Percentiles rank a stretch among this genome's conserved stretches.
Evolutionary conservation across 1,140 invertebrate species (phyloP).

Genomic region (Lordiphosa mommai): DNA sequence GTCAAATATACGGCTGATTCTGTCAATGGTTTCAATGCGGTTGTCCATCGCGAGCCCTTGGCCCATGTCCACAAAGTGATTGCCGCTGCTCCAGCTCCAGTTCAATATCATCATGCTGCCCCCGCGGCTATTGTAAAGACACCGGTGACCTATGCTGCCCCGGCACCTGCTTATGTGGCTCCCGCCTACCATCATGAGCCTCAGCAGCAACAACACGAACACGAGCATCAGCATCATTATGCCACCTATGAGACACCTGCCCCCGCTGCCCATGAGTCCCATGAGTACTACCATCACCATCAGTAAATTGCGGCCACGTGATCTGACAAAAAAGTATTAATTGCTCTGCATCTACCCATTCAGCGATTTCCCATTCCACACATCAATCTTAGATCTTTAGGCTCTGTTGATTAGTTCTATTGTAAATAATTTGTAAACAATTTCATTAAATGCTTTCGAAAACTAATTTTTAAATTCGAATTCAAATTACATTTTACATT

Average conservation of each 20-base stretch:
- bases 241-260: slow-evolving; percentile 59
- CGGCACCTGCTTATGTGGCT: slow-evolving; percentile 42
- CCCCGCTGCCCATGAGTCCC: slow-evolving; percentile 48
- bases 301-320: slow-evolving; percentile 27
- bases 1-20: slow-evolving; percentile 80
- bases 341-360: slow-evolving; percentile 35
- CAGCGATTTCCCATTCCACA: slow-evolving; percentile 17
- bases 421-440: slow-evolving; percentile 53
- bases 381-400: slow-evolving; percentile 25
- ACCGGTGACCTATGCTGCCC: slow-evolving; percentile 32
- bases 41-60: slow-evolving; percentile 80
- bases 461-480: neutral
- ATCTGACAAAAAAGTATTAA: slow-evolving; percentile 51
- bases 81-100: slow-evolving; percentile 42
- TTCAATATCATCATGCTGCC: slow-evolving; percentile 52
- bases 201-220: slow-evolving; percentile 34
- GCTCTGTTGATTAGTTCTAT: slow-evolving; percentile 49
- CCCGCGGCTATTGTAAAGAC: slow-evolving; percentile 41
- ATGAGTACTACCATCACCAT: slow-evolving; percentile 70
- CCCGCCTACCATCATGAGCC: slow-evolving; percentile 32
- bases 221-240: slow-evolving; percentile 52
- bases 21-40: slow-evolving; percentile 79
- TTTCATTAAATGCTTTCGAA: neutral
- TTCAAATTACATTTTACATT: too few relatives aligned
- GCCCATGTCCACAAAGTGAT: slow-evolving; percentile 55